Evolutionary conservation across 2,797 vertebrate species (phyloP).

Genomic region (Alauda arvensis): DNA sequence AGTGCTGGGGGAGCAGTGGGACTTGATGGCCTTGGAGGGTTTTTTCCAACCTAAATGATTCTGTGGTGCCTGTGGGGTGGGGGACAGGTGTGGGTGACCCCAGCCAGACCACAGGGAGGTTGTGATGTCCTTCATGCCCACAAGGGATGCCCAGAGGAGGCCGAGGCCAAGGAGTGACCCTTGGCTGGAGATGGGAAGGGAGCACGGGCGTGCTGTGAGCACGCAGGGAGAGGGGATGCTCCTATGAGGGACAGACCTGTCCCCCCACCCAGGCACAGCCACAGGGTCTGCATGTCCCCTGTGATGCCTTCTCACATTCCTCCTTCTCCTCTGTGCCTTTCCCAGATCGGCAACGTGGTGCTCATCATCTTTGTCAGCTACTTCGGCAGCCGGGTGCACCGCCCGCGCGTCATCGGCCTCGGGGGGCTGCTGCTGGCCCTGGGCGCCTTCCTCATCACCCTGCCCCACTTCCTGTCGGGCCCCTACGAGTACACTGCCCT

Average conservation of each 20-base stretch:
- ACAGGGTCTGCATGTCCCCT: accelerated
- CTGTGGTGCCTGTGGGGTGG: background rate
- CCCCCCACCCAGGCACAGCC: background rate
- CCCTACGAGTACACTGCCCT: slow-evolving; percentile 75
- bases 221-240: background rate
- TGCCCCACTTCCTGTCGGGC: slow-evolving; percentile 91
- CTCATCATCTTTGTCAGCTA: slow-evolving; percentile 97
- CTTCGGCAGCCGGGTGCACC: slow-evolving; percentile 89
- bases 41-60: background rate
- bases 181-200: background rate
- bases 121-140: accelerated
- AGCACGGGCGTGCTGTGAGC: background rate
- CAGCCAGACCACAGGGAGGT: background rate
- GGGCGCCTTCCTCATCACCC: slow-evolving; percentile 86
- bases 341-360: slow-evolving; percentile 87
- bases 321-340: background rate
- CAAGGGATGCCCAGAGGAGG: background rate
- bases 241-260: no score
- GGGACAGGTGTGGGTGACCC: background rate
- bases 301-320: accelerated
- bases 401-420: slow-evolving; percentile 85
- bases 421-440: slow-evolving; percentile 88
- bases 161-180: background rate
- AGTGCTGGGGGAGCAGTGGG: background rate
- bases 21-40: background rate